Conservation (phyloP, 2,888 invertebrate genomes). For the Hydrotaea diabolus region DNA sequence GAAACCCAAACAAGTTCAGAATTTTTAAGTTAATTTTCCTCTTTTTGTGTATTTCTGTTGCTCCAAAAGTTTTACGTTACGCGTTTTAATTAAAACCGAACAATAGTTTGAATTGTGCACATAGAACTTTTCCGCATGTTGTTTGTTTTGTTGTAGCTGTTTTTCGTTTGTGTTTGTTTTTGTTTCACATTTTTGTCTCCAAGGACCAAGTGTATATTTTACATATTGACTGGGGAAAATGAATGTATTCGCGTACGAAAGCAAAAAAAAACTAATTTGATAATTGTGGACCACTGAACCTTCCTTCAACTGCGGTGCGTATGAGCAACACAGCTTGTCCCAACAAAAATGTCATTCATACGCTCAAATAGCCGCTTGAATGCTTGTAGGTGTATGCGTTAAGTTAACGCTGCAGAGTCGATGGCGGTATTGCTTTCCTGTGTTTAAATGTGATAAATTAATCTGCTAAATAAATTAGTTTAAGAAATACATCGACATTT, state of each 20-base stretch:
- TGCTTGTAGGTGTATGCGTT: too few relatives aligned
- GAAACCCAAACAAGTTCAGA: constrained; percentile 28
- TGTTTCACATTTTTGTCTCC: constrained; percentile 37
- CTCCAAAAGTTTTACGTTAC: neutral
- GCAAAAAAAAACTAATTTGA: constrained; percentile 45
- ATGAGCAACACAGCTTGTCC: constrained; percentile 16
- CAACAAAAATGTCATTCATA: neutral
- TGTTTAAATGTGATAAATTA: too few relatives aligned
- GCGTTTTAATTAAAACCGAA: constrained; percentile 38
- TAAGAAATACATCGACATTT: too few relatives aligned
- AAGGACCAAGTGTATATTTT: constrained; percentile 7
- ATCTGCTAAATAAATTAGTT: too few relatives aligned
- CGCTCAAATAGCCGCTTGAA: too few relatives aligned
- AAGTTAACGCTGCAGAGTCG: too few relatives aligned
- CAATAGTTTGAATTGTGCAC: constrained; percentile 39
- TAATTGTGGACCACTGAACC: neutral
- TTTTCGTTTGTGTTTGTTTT: constrained; percentile 13
- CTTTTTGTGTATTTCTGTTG: constrained; percentile 1
- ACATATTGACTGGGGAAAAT: constrained; percentile 47
- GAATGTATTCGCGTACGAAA: neutral
- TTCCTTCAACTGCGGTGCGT: constrained; percentile 8
- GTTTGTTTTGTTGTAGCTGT: neutral
- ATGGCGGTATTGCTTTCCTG: too few relatives aligned
- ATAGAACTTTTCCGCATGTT: constrained; percentile 38
- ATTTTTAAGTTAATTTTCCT: constrained; percentile 40